A percentile compares a stretch with the other conserved stretches of the same genome.
Conservation (phyloP, 2,797 vertebrate genomes). For the Coreius guichenoti region DNA sequence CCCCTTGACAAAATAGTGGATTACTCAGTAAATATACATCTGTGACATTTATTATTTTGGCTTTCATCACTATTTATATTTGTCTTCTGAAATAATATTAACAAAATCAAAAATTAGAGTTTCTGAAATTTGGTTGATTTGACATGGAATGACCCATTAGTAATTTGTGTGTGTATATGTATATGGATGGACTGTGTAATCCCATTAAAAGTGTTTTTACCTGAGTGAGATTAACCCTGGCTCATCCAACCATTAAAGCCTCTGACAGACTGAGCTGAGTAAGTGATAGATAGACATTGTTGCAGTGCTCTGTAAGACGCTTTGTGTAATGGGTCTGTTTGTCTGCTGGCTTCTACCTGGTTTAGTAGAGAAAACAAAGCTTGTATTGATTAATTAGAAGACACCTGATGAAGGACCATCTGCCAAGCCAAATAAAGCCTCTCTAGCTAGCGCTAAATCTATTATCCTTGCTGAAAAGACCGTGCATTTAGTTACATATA, state of each 20-base stretch:
- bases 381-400: conserved; percentile 66
- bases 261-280: conserved; percentile 16
- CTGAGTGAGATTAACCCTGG: conserved; percentile 61
- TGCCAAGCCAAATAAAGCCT: conserved; percentile 7
- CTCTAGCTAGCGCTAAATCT: conserved; percentile 46
- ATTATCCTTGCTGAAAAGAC: conserved; percentile 26
- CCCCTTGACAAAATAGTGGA: too few relatives aligned
- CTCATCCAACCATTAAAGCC: conserved; percentile 62
- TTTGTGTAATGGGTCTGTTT: conserved; percentile 63
- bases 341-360: conserved; percentile 68
- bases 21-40: too few relatives aligned
- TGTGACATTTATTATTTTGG: too few relatives aligned
- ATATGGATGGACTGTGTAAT: conserved; percentile 39
- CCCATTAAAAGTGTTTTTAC: conserved; percentile 66
- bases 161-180: not conserved
- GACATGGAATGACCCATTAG: too few relatives aligned
- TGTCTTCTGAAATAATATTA: too few relatives aligned
- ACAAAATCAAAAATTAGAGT: too few relatives aligned
- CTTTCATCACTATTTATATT: too few relatives aligned
- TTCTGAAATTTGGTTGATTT: too few relatives aligned
- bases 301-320: conserved; percentile 31
- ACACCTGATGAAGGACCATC: conserved; percentile 16
- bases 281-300: conserved; percentile 32
- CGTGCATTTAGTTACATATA: not conserved
- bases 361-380: conserved; percentile 68